These are phyloP conservation scores for Acronicta alni DNA, from an alignment of 2,888 invertebrate genomes.

Conservation along the genomic window DNA sequence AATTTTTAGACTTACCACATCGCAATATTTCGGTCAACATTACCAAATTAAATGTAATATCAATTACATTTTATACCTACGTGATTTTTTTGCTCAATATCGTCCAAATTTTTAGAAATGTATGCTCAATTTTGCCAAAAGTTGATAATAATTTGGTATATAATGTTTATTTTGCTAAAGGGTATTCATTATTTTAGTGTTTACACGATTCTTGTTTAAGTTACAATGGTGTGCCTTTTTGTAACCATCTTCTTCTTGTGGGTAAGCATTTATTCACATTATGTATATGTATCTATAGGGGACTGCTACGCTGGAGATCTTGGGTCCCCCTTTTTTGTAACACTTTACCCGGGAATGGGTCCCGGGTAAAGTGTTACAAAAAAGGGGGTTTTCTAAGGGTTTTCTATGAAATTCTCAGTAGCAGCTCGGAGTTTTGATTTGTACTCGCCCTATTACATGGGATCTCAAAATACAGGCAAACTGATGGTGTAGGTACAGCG, in stretches of 20 bases:
- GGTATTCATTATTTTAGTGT: conserved; percentile 14
- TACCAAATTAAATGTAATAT: conserved; percentile 11
- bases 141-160: conserved; percentile 50
- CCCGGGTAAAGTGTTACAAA: too few relatives aligned
- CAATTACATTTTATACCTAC: conserved; percentile 17
- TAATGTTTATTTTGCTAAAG: conserved; percentile 18
- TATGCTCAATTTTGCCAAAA: conserved; percentile 43
- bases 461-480: too few relatives aligned
- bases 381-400: too few relatives aligned
- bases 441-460: too few relatives aligned
- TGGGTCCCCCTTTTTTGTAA: too few relatives aligned
- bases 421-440: too few relatives aligned
- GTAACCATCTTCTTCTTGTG: conserved; percentile 1
- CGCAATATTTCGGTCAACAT: conserved; percentile 12
- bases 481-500: too few relatives aligned
- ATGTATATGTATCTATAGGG: too few relatives aligned
- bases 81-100: conserved; percentile 31
- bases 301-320: too few relatives aligned
- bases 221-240: conserved; percentile 36
- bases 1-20: conserved; percentile 2
- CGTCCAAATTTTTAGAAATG: conserved; percentile 14
- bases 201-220: background rate
- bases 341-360: too few relatives aligned
- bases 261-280: conserved; percentile 49
- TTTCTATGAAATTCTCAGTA: too few relatives aligned